Evolutionary conservation across 2,113 vertebrate species (phyloP).

Genomic region (Gobius niger): DNA sequence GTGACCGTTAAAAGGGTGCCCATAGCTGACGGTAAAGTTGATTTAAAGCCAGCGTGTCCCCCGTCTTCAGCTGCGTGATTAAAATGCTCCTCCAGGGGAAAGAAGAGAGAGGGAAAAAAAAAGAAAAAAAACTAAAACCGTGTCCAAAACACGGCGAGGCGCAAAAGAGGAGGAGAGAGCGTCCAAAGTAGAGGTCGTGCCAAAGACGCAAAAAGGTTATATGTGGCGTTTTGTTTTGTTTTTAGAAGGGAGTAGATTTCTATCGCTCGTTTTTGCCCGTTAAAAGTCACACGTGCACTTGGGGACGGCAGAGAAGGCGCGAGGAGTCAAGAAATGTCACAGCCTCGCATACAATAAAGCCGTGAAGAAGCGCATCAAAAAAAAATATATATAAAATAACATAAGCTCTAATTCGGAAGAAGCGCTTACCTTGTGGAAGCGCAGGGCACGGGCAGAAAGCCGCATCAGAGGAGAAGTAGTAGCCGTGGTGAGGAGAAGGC

Average conservation of each 20-base stretch:
- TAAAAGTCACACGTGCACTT: constrained; percentile 36
- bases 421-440: constrained; percentile 64
- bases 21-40: constrained; percentile 52
- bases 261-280: neutral
- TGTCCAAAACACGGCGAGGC: constrained; percentile 11
- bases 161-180: constrained; percentile 22
- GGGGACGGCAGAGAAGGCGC: constrained; percentile 2
- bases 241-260: neutral
- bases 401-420: neutral
- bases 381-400: too few relatives aligned
- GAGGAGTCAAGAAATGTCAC: neutral
- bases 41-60: constrained; percentile 46
- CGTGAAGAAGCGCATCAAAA: neutral
- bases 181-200: constrained; percentile 50
- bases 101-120: neutral
- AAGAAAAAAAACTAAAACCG: neutral
- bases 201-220: constrained; percentile 58
- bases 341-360: neutral
- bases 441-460: constrained; percentile 51
- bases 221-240: constrained; percentile 7
- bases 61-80: constrained; percentile 36
- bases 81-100: constrained; percentile 33
- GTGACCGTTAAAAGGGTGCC: neutral
- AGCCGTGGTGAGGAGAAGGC: constrained; percentile 57
- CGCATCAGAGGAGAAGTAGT: constrained; percentile 66